Base-by-base conservation (phyloP, 2,113 vertebrate genomes). In the Sigmodon hispidus region DNA sequence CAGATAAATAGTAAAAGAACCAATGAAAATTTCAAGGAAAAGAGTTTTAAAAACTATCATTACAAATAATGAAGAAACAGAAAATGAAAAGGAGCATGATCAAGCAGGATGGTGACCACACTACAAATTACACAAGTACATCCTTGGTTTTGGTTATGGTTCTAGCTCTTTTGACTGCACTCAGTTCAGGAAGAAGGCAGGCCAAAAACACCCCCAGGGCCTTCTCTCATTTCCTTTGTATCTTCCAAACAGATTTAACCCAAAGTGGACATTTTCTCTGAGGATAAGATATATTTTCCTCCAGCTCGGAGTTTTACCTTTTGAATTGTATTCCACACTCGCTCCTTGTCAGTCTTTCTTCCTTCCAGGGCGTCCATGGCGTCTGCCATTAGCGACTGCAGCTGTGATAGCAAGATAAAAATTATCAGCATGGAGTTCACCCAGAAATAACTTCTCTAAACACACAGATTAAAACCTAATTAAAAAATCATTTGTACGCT, bases 401-500 rank as follows among this genome's bases (percentile, higher is more conserved):
- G 98, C 99, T 99, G 99, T 98, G 98, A 98, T 93, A 95, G 96
- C 10, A 96, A 98, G 98, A 99, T 99, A 99, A 99, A 99, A 98
- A 98, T 98, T 98, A 99, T 99, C 98, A 98, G 98, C 94, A 98
- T 97, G 97, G 98, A 98, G 98, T 99, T 99, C 98, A 96, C 97
- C 98, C 98, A 96, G 98, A 99, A 98, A 98, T 98, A 99, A 99
- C 98, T 98, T 98, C 98, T 98, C 98, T 98, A 99, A 99, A 99
- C 97, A 98, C 98, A 98, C 98, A 98, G 98, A 99, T 99, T 99
- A 99, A 98, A 99, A 99, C 98, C 98, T 99, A 99, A 99, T 99
- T 99, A 99, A 99, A 99, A 99, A 99, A 99, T 99, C 98, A 99
- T 99, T 99, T 99, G 99, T 99, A 98, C 97, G 97, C 97, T 98